Base-by-base conservation (phyloP, 2,113 vertebrate species). In the Salminus brasiliensis region DNA sequence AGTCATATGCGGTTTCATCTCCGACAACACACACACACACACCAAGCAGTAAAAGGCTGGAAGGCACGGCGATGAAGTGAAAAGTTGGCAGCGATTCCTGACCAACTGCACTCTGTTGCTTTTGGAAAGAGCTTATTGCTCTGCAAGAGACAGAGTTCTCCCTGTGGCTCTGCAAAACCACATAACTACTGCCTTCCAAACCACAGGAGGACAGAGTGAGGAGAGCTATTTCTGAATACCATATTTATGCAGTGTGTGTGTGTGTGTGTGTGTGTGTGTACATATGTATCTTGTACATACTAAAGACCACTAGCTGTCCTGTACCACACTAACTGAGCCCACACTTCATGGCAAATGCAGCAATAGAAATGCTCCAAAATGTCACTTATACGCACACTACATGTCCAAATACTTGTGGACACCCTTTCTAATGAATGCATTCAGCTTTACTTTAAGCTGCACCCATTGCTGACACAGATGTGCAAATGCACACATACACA, bases 21-120 rank as follows among this genome's bases (percentile, higher is more conserved):
- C 23, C 30, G 23, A 71, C 68, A 43, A 1, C 77, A 60, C 49
- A 74, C 52, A 81, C 80, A 74, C 21, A 30, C 79, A 55, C 65
- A 76, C 74, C 63, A 47, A 59, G 62, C 68, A 29, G 60, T 65
- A 52, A 39, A 29, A 59, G 55, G 12, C 55, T 29, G 55, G 12
- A 59, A 13, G 55, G 55, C 25, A 27, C 23, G 23, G n/a, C 13
- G 55, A 10, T 59, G 25, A 59, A 62, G 27, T 32, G 27, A 62
- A 63, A 63, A 2, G 15, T 63, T 63, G 60, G 60, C 29, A 8
- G 60, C 8, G 60, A 32, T 34, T 29, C n/a, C 15, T 29, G 57
- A 18, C 15, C 30, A 63, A 63, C 15, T 34, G 15, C 60, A 63
- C 62, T 55, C 29, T 39, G 60, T 30, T 29, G 39, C 25, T 69